Evolutionary conservation across 2,888 invertebrate species (phyloP).

Genomic region (Ctena decussata): DNA sequence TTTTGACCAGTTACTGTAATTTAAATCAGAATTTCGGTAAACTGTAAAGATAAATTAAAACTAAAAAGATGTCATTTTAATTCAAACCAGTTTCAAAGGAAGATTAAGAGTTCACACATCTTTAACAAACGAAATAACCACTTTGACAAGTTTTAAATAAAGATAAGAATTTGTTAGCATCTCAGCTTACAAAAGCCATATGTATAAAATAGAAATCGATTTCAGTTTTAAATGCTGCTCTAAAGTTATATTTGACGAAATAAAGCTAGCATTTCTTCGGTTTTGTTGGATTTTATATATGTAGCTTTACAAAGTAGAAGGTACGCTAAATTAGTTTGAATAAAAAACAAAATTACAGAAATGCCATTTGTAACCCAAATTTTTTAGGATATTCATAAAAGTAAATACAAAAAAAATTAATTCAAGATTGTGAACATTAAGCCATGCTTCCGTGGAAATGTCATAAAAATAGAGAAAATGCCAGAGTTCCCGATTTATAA

Average conservation of each 20-base stretch:
- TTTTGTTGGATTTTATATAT: neutral
- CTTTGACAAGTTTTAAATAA: conserved; percentile 6
- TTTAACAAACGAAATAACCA: conserved; percentile 10
- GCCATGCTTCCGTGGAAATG: no score
- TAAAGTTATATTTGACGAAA: neutral
- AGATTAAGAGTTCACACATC: conserved; percentile 9
- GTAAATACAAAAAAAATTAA: no score
- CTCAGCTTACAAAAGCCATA: neutral
- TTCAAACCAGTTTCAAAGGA: neutral
- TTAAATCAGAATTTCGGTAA: no score
- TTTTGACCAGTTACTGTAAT: no score
- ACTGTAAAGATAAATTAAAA: neutral
- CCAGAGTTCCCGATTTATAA: no score
- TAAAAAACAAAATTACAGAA: no score
- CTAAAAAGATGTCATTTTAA: conserved; percentile 6
- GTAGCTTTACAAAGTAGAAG: neutral
- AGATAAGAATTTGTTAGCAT: neutral
- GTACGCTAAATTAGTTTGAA: neutral
- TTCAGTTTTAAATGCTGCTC: neutral
- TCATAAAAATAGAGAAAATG: no score
- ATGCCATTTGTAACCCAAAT: no score
- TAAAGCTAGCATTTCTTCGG: neutral
- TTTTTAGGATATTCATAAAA: no score
- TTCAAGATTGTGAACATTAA: no score
- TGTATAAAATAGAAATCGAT: neutral